Evolutionary conservation across 1,140 invertebrate genomes (phyloP).

Genomic region (Notospermus geniculatus): DNA sequence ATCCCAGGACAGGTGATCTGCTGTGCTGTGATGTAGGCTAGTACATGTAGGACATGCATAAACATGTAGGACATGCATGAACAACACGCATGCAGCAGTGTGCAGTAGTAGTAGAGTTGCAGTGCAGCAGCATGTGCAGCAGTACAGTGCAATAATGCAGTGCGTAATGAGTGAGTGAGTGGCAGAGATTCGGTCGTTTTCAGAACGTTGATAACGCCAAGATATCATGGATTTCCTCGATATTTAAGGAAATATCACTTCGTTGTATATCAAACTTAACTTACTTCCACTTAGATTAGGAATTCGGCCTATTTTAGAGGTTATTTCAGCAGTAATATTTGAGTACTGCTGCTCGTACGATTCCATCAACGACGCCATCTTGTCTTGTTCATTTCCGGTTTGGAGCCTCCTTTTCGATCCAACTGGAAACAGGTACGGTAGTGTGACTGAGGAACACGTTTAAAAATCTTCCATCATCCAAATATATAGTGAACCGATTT

Average conservation of each 20-base stretch:
- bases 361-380: constrained; percentile 50
- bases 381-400: constrained; percentile 45
- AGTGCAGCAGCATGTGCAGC: background rate
- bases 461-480: background rate
- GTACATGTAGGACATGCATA: too few relatives aligned
- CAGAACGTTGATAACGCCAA: background rate
- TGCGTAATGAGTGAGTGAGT: background rate
- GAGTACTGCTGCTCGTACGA: constrained; percentile 55
- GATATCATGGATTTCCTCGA: too few relatives aligned
- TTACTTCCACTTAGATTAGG: constrained; percentile 47
- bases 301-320: constrained; percentile 47
- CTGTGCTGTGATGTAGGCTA: too few relatives aligned
- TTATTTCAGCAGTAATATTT: constrained; percentile 52
- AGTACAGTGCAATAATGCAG: background rate
- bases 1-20: too few relatives aligned
- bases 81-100: too few relatives aligned
- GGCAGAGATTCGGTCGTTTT: background rate
- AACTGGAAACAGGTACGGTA: constrained; percentile 15
- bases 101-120: too few relatives aligned
- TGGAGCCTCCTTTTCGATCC: constrained; percentile 21
- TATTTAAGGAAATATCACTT: background rate
- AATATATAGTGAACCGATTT: background rate
- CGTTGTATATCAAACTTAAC: constrained; percentile 11
- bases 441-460: constrained; percentile 14
- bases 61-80: too few relatives aligned